Conservation (phyloP, 2,797 vertebrate genomes). For the Vireo griseus region DNA sequence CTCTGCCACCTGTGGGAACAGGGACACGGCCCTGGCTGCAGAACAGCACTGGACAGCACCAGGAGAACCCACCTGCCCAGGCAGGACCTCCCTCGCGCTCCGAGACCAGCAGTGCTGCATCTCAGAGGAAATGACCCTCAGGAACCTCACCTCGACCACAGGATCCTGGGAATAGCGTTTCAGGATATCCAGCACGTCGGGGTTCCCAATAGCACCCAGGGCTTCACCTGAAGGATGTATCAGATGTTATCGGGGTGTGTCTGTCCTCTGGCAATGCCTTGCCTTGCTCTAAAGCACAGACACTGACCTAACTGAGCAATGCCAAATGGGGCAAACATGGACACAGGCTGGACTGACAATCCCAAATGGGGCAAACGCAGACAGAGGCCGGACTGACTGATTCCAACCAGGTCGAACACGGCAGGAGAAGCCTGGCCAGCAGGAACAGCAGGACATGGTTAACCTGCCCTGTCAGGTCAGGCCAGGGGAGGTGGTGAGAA, state of each 20-base stretch:
- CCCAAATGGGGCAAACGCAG: background rate
- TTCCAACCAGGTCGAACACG: rapidly evolving
- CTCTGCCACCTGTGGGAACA: slow-evolving; percentile 83
- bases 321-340: background rate
- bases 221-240: slow-evolving; percentile 81
- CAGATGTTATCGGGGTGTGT: background rate
- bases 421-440: background rate
- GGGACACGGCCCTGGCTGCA: rapidly evolving
- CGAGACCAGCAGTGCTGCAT: background rate
- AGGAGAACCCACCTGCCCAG: background rate
- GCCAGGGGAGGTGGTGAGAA: background rate
- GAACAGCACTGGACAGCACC: rapidly evolving
- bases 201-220: slow-evolving; percentile 90
- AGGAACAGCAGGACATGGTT: background rate
- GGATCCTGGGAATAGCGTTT: slow-evolving; percentile 84
- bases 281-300: background rate
- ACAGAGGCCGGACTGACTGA: rapidly evolving
- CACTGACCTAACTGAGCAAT: rapidly evolving
- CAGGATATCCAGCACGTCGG: slow-evolving; percentile 82
- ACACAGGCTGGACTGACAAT: rapidly evolving
- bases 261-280: background rate
- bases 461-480: background rate
- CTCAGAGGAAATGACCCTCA: background rate
- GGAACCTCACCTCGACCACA: slow-evolving; percentile 83
- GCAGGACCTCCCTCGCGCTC: background rate